These are phyloP conservation scores for Heliconius aoede DNA, from an alignment of 2,888 invertebrate genomes.

Conservation along the genomic window DNA sequence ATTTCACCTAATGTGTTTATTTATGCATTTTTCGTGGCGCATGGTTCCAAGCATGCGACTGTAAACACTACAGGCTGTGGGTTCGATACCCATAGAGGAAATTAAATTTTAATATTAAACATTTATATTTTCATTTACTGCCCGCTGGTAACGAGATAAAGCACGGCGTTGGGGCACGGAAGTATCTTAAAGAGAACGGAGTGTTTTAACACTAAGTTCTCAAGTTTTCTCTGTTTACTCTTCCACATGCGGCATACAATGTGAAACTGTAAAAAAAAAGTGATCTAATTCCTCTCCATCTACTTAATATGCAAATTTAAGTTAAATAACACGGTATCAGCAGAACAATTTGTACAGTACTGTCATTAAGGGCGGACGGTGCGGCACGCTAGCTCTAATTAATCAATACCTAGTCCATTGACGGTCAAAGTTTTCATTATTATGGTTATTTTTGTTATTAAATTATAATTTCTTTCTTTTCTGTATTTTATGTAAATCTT, in stretches of 20 bases:
- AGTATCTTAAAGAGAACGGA: no score
- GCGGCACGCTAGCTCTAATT: constrained; percentile 39
- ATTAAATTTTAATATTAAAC: no score
- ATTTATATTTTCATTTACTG: no score
- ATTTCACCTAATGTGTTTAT: no score
- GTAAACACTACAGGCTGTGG: no score
- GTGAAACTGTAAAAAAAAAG: neutral
- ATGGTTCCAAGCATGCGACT: no score
- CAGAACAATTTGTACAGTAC: constrained; percentile 13
- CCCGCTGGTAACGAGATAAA: no score
- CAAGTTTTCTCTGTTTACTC: neutral
- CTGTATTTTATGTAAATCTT: no score
- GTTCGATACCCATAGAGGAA: no score
- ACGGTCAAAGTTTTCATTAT: constrained; percentile 34
- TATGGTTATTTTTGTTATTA: neutral
- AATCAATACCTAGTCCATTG: constrained; percentile 45
- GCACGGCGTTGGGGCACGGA: neutral
- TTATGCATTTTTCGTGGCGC: no score
- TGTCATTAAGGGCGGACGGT: constrained; percentile 33
- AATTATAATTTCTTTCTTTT: neutral
- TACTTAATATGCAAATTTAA: constrained; percentile 7
- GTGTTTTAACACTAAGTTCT: neutral
- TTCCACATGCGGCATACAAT: neutral
- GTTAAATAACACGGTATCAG: constrained; percentile 15
- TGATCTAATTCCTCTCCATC: neutral